Conservation (phyloP, 2,797 vertebrate species). For the Macroramphosus scolopax region DNA sequence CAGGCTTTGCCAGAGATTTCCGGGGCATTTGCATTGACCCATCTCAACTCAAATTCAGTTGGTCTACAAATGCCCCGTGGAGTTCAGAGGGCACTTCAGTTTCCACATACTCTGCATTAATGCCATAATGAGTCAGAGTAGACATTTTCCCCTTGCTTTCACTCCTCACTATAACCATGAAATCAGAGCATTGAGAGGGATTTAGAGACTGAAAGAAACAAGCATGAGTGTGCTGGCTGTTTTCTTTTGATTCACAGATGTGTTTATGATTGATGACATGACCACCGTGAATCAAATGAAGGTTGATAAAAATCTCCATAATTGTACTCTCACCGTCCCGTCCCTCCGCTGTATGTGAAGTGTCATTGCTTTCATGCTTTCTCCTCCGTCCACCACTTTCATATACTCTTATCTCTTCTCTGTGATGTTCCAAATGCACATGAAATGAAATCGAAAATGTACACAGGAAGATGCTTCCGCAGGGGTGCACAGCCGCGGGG, state of each 20-base stretch:
- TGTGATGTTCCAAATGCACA: too few species aligned
- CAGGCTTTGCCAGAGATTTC: slow-evolving; percentile 15
- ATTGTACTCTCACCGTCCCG: too few species aligned
- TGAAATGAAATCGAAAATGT: slow-evolving; percentile 18
- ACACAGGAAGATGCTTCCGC: slow-evolving; percentile 19
- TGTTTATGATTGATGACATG: neutral
- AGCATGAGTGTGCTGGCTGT: neutral
- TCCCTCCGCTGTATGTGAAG: neutral
- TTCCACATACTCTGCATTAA: slow-evolving; percentile 20
- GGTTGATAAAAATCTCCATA: too few species aligned
- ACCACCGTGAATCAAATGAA: too few species aligned
- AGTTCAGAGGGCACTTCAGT: slow-evolving; percentile 24
- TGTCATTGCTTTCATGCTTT: too few species aligned
- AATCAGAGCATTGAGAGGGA: neutral
- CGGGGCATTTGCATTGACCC: slow-evolving; percentile 29
- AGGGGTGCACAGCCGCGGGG: slow-evolving; percentile 10
- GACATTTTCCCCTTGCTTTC: neutral
- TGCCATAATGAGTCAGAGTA: slow-evolving; percentile 2
- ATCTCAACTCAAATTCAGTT: slow-evolving; percentile 12
- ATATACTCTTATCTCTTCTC: neutral
- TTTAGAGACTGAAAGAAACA: neutral
- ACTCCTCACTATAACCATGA: neutral
- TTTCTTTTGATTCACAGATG: neutral
- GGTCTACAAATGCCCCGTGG: slow-evolving; percentile 8
- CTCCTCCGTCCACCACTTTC: too few species aligned